phyloP scores from a whole-genome alignment of 2,888 invertebrate species.

The Polyploca ridens region DNA sequence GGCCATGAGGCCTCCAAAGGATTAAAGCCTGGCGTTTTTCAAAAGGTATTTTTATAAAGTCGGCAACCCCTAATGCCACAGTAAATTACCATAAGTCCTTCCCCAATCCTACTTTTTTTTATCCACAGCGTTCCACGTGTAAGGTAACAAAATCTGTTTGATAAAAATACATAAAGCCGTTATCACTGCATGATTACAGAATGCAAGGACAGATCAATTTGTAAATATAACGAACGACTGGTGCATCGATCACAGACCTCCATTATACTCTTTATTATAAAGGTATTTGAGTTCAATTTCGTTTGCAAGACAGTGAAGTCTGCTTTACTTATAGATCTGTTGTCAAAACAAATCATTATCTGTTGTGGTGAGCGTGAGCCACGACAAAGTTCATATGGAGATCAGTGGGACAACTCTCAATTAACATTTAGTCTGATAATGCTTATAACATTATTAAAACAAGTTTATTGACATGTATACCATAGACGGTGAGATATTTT shows the following conservation, averaged over 20 bases:
- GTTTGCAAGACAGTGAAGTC: neutral
- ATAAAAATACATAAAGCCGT: neutral
- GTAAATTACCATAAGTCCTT: neutral
- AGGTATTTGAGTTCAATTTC: neutral
- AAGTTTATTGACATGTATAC: too few species aligned
- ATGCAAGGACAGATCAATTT: neutral
- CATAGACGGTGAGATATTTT: too few species aligned
- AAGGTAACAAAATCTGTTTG: neutral
- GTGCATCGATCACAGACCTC: neutral
- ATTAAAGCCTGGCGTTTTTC: too few species aligned
- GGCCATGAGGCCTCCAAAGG: too few species aligned
- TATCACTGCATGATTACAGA: neutral
- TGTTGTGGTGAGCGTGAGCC: neutral
- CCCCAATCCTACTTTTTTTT: neutral
- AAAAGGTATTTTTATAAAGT: too few species aligned
- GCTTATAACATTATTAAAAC: too few species aligned
- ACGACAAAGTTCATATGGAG: neutral
- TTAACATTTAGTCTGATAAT: neutral
- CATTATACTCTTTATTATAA: neutral
- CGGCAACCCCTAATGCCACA: too few species aligned
- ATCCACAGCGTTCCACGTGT: neutral
- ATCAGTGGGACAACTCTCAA: neutral
- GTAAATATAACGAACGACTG: neutral
- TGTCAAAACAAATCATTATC: constrained; percentile 10
- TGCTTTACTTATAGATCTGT: constrained; percentile 1